Evolutionary conservation across 2,797 vertebrate species (phyloP).

Genomic region (Heterohyrax brucei): DNA sequence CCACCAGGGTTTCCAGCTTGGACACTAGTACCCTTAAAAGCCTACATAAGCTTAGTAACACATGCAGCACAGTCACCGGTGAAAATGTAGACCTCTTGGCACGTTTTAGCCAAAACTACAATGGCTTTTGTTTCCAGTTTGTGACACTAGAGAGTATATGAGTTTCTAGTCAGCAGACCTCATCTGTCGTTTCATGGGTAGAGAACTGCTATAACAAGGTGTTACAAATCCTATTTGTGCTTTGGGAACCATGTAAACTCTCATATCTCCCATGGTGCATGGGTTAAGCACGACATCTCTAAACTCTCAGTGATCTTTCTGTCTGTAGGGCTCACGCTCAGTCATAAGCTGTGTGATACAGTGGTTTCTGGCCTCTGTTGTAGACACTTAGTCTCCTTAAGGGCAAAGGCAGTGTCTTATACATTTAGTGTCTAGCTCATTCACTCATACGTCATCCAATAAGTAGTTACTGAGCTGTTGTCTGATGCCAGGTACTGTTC

Average conservation of each 20-base stretch:
- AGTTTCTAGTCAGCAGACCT: not conserved
- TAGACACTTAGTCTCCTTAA: not conserved
- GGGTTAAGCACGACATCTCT: not conserved
- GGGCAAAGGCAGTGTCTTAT: not conserved
- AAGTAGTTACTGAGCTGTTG: not conserved
- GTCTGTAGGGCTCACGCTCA: not conserved
- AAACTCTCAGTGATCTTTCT: not conserved
- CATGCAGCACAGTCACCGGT: too few relatives aligned
- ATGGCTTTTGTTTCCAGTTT: constrained; percentile 4
- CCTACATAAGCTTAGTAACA: not conserved
- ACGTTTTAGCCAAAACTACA: not conserved
- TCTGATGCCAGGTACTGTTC: not conserved
- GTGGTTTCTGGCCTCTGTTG: not conserved
- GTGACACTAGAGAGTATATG: not conserved
- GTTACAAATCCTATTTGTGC: not conserved
- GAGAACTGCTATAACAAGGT: not conserved
- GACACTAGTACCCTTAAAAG: not conserved
- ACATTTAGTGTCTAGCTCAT: not conserved
- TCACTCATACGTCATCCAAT: not conserved
- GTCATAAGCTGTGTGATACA: not conserved
- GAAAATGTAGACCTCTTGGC: not conserved
- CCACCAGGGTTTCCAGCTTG: too few relatives aligned
- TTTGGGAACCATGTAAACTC: not conserved
- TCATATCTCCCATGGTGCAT: not conserved
- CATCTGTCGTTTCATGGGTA: not conserved